Conservation (phyloP, 1,140 invertebrate genomes). For the Drosophila virilis region DNA sequence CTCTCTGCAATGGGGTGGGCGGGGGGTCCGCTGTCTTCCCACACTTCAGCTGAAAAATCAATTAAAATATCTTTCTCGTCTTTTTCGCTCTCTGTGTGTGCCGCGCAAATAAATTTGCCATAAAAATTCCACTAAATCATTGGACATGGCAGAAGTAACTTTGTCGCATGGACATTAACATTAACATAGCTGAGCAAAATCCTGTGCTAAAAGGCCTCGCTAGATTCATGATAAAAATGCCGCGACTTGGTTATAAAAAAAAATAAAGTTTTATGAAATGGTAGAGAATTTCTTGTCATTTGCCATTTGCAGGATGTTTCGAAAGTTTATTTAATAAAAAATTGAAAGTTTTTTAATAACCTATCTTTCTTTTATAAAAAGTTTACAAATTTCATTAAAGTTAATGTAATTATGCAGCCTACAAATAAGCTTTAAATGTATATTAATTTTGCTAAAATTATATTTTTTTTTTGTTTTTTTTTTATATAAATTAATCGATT, state of each 20-base stretch:
- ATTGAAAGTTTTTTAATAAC: too few species aligned
- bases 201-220: slow-evolving; percentile 41
- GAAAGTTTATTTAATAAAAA: too few species aligned
- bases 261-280: not conserved
- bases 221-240: slow-evolving; percentile 36
- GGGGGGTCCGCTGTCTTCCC: slow-evolving; percentile 55
- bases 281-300: too few species aligned
- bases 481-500: slow-evolving; percentile 73
- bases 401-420: too few species aligned
- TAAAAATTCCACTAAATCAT: slow-evolving; percentile 82
- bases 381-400: too few species aligned
- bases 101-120: slow-evolving; percentile 77
- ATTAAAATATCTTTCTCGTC: slow-evolving; percentile 77
- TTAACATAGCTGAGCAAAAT: slow-evolving; percentile 41
- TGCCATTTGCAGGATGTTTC: too few species aligned
- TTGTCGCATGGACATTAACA: slow-evolving; percentile 67
- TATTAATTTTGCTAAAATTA: too few species aligned
- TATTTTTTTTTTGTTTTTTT: too few species aligned
- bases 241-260: slow-evolving; percentile 32
- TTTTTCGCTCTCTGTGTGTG: slow-evolving; percentile 8
- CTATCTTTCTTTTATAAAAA: too few species aligned
- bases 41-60: slow-evolving; percentile 77
- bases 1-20: not conserved
- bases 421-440: too few species aligned
- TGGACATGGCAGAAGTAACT: slow-evolving; percentile 55